A percentile compares a stretch with the other conserved stretches of the same genome.
Conservation (phyloP, 2,113 vertebrate genomes). For the Furnarius figulus region DNA sequence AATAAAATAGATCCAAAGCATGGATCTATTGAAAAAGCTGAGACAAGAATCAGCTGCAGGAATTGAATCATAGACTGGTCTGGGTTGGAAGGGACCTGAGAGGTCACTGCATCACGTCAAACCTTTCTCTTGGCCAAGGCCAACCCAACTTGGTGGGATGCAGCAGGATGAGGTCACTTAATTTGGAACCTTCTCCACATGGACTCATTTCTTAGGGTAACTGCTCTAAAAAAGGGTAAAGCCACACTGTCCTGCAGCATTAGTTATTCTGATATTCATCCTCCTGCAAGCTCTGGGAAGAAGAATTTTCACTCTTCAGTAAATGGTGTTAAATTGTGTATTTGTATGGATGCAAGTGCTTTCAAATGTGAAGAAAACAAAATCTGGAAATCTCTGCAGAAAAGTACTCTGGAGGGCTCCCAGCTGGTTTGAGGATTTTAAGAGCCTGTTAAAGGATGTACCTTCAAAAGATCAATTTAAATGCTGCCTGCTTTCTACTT, state of each 20-base stretch:
- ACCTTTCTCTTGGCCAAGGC: neutral
- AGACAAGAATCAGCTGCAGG: neutral
- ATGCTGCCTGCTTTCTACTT: slow-evolving; percentile 36
- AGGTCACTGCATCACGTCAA: neutral
- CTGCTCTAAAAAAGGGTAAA: neutral
- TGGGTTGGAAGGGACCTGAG: neutral
- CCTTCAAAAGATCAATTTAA: slow-evolving; percentile 58
- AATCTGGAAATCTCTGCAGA: slow-evolving; percentile 13
- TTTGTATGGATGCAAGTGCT: neutral
- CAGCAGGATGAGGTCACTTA: neutral
- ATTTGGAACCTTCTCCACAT: neutral
- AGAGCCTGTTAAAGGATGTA: slow-evolving; percentile 27
- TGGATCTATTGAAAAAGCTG: neutral
- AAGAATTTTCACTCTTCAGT: neutral
- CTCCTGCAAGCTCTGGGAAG: neutral
- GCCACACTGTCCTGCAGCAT: neutral
- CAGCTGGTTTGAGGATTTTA: slow-evolving; percentile 51
- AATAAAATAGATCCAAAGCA: neutral
- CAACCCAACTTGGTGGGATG: neutral
- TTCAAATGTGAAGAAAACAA: slow-evolving; percentile 23
- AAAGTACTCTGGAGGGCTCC: slow-evolving; percentile 40
- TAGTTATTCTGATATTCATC: neutral
- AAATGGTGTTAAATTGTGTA: neutral
- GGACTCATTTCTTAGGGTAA: neutral
- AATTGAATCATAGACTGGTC: neutral